Base-by-base conservation (phyloP, 1,140 invertebrate species). In the Vollenhovia emeryi region DNA sequence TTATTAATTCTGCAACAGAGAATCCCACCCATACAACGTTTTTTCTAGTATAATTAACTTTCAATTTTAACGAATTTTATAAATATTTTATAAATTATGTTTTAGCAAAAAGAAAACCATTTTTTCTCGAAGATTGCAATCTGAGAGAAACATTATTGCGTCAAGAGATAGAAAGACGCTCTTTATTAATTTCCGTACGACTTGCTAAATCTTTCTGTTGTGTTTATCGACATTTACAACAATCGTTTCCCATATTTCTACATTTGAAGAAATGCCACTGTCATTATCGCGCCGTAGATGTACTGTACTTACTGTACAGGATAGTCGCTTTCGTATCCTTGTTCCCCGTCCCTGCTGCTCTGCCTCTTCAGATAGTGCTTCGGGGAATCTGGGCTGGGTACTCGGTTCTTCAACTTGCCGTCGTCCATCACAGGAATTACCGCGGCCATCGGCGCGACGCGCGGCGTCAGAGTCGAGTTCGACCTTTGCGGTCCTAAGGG, bases 221-320 rank as follows among this genome's bases (percentile, higher is more conserved):
- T 40, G 36, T 4, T 62, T 18, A n/a, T 9, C n/a, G 15, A 69
- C 48, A 48, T 69, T 48, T 11, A 69, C 13, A 8, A 18, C 2
- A 68, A 18, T 69, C 40, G 24, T 40, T n/a, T 33, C 15, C 1
- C 2, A 64, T 21, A 45, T 57, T 55, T 73, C 2, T 18, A 40
- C 40, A 74, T 15, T 74, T 21, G 5, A 55, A 60, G 27, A 40
- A 0, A 74, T 30, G 4, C 9, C 7, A 36, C 1, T 36, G 11
- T 55, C 30, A 45, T 24, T n/a, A 69, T 33, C 13, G 3, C 6
- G 8, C 15, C 8, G 11, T 52, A n/a, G 2, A 52, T n/a, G n/a
- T n/a, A n/a, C n/a, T n/a, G n/a, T 83, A 93, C 94, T 93, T 87
- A 95, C 94, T 95, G 93, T 83, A 95, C 93, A 85, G 94, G 94